Conservation (phyloP, 2,113 vertebrate species). For the Microcebus ravelobensis region DNA sequence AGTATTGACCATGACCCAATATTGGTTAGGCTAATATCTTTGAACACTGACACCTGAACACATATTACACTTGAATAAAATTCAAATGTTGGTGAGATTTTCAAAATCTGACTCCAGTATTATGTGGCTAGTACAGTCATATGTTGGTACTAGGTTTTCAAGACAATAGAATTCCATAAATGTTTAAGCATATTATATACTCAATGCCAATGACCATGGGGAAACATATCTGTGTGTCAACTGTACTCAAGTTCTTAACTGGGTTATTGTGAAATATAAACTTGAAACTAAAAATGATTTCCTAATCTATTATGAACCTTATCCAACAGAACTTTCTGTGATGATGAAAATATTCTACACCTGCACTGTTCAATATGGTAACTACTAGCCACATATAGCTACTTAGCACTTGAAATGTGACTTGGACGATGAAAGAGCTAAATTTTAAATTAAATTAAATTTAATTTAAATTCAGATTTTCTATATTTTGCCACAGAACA, state of each 20-base stretch:
- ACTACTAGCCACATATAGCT: background rate
- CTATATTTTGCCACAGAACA: conserved; percentile 4
- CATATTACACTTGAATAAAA: background rate
- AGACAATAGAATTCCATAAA: background rate
- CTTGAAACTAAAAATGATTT: conserved; percentile 29
- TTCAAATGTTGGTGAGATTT: background rate
- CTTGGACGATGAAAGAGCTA: background rate
- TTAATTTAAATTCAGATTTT: background rate
- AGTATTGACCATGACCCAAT: background rate
- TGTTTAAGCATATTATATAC: background rate
- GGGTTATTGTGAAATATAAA: background rate
- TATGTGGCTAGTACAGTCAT: background rate
- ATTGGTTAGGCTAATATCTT: background rate
- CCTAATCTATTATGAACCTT: background rate
- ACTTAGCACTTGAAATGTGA: background rate
- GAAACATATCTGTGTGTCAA: background rate
- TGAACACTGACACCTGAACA: background rate
- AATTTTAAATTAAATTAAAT: background rate
- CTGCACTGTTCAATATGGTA: background rate
- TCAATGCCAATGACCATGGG: background rate
- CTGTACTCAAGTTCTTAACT: background rate
- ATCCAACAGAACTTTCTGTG: background rate
- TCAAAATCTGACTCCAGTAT: background rate
- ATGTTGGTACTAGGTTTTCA: background rate
- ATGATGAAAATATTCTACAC: background rate